A percentile compares a stretch with the other conserved stretches of the same genome.
These are phyloP conservation scores for Corythaeola cristata DNA, from an alignment of 2,113 vertebrate genomes.

Conservation along the genomic window DNA sequence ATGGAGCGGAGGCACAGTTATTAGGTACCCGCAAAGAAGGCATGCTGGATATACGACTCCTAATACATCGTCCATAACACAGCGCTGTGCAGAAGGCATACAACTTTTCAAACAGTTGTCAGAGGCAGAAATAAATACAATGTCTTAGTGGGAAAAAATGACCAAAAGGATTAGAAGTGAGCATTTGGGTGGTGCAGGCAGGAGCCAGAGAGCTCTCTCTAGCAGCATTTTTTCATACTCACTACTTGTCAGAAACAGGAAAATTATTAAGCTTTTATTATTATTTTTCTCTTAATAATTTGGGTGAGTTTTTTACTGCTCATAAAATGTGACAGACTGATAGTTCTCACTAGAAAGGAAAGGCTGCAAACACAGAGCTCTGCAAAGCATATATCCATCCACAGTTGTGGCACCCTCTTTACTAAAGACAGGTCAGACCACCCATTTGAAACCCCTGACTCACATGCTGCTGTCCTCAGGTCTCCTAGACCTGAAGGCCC, in stretches of 20 bases:
- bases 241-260: neutral
- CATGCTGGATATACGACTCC: constrained; percentile 55
- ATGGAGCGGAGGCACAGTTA: constrained; percentile 47
- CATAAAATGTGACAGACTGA: constrained; percentile 36
- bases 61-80: constrained; percentile 56
- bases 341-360: neutral
- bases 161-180: constrained; percentile 23
- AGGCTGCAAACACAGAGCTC: neutral
- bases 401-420: neutral
- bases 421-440: neutral
- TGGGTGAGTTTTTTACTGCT: constrained; percentile 10
- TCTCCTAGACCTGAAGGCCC: neutral
- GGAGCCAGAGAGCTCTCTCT: neutral
- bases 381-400: neutral
- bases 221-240: neutral
- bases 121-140: constrained; percentile 54
- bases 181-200: neutral
- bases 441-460: neutral
- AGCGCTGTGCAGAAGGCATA: constrained; percentile 32
- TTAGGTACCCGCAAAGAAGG: constrained; percentile 53
- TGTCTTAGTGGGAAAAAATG: constrained; percentile 47
- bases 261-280: constrained; percentile 9
- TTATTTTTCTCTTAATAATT: constrained; percentile 42
- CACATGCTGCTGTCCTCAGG: neutral
- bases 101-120: constrained; percentile 56